A percentile compares a stretch with the other conserved stretches of the same genome.
phyloP scores from a whole-genome alignment of 2,888 invertebrate genomes.

The Aspidapion aeneum region DNA sequence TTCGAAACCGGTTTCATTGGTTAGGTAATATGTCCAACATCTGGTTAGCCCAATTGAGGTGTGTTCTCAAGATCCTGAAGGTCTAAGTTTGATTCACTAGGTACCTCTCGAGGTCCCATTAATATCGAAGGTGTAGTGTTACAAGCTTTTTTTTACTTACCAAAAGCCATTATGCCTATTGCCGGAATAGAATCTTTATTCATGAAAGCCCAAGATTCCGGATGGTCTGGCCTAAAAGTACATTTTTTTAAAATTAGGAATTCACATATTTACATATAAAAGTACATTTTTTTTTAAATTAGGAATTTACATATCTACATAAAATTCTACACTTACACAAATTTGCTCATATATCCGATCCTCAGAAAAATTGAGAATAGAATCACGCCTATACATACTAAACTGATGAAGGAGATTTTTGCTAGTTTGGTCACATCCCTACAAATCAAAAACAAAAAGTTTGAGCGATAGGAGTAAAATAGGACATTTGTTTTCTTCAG shows the following conservation, averaged over 20 bases:
- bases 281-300: too few relatives aligned
- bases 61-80: too few relatives aligned
- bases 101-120: too few relatives aligned
- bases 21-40: too few relatives aligned
- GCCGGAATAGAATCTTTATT: constrained; percentile 72
- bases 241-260: constrained; percentile 2
- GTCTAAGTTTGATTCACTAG: too few relatives aligned
- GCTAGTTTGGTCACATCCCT: constrained; percentile 65
- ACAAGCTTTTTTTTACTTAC: constrained; percentile 56
- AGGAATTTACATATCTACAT: too few relatives aligned
- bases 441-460: too few relatives aligned
- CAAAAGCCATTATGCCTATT: constrained; percentile 82
- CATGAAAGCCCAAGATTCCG: constrained; percentile 64
- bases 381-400: constrained; percentile 71
- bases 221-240: constrained; percentile 57
- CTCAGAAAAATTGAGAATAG: constrained; percentile 62
- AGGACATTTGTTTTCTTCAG: too few relatives aligned
- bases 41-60: too few relatives aligned
- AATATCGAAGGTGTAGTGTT: too few relatives aligned
- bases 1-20: too few relatives aligned
- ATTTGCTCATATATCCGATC: constrained; percentile 55
- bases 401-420: constrained; percentile 64
- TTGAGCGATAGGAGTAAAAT: too few relatives aligned
- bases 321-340: constrained; percentile 59
- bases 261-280: background rate